Evolutionary conservation across 2,113 vertebrate genomes (phyloP).

Genomic region (Acrocephalus kingi): DNA sequence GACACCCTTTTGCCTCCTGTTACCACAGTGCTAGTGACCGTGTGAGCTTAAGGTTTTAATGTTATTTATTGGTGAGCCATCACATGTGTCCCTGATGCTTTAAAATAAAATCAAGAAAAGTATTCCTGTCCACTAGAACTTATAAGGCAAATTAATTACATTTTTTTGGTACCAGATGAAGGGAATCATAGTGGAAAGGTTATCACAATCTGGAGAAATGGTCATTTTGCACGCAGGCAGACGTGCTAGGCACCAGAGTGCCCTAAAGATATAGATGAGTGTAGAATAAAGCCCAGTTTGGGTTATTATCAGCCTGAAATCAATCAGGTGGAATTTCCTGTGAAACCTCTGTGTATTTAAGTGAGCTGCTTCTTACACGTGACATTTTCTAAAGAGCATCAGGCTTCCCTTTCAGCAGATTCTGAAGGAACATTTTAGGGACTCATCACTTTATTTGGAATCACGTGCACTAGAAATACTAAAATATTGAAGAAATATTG

Average conservation of each 20-base stretch:
- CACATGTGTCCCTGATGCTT: neutral
- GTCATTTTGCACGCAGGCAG: neutral
- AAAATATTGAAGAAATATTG: neutral
- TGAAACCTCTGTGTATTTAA: neutral
- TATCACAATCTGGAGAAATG: neutral
- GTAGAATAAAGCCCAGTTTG: neutral
- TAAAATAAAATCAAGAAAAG: conserved; percentile 30
- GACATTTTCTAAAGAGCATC: neutral
- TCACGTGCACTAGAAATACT: neutral
- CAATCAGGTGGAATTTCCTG: neutral
- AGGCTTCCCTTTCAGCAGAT: neutral
- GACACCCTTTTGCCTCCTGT: neutral
- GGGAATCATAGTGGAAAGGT: neutral
- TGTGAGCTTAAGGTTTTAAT: neutral
- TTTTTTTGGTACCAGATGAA: neutral
- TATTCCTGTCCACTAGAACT: neutral
- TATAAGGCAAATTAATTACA: neutral
- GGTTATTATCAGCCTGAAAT: neutral
- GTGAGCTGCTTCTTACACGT: neutral
- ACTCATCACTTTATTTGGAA: neutral
- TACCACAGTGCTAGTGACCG: neutral
- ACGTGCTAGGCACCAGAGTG: neutral
- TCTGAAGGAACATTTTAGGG: neutral
- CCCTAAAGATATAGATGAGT: neutral
- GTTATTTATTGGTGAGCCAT: neutral